phyloP scores from a whole-genome alignment of 2,888 invertebrate species.

The Sisyra terminalis region DNA sequence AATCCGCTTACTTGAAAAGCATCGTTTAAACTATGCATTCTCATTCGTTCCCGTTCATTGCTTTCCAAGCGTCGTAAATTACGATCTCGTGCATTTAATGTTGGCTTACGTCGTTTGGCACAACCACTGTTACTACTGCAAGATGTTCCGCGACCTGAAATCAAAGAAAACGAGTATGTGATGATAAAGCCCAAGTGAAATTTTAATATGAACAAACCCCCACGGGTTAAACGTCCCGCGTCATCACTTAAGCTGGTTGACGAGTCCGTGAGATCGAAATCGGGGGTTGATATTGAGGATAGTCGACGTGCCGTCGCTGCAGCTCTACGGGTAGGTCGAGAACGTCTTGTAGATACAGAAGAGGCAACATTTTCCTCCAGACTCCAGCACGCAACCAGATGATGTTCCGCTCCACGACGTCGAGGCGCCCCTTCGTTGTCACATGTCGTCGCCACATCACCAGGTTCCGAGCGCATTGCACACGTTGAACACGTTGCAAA shows the following conservation, averaged over 20 bases:
- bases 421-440: neutral
- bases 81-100: slow-evolving; percentile 67
- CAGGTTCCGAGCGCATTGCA: neutral
- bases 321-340: neutral
- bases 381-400: neutral
- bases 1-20: slow-evolving; percentile 63
- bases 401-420: neutral
- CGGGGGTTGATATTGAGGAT: slow-evolving; percentile 1
- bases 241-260: slow-evolving; percentile 6
- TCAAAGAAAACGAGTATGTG: no score
- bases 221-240: neutral
- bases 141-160: neutral
- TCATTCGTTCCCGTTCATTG: slow-evolving; percentile 79
- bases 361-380: neutral
- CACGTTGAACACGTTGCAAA: no score
- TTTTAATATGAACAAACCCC: neutral
- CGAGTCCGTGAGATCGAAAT: slow-evolving; percentile 7
- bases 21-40: slow-evolving; percentile 85
- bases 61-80: slow-evolving; percentile 76
- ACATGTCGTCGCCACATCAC: neutral
- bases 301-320: neutral
- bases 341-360: slow-evolving; percentile 1
- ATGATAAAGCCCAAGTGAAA: no score
- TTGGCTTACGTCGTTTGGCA: slow-evolving; percentile 49
- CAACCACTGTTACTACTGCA: neutral